Base-by-base conservation (phyloP, 2,797 vertebrate species). In the Argya squamiceps region DNA sequence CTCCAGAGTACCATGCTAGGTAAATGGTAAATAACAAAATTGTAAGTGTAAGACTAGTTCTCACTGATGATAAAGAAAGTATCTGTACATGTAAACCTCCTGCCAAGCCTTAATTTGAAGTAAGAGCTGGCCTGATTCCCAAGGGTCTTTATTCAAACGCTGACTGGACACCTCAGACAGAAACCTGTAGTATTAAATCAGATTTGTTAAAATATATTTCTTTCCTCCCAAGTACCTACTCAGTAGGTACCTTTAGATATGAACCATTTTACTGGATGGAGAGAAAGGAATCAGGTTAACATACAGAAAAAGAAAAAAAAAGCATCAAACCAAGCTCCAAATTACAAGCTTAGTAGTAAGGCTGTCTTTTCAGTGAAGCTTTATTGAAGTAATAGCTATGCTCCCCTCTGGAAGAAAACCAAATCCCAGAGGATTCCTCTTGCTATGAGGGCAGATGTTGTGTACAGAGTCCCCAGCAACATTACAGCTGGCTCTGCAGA, bases 401-500 rank as follows among this genome's bases (percentile, higher is more conserved):
- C 6, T 62, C 12, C 17, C 11, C 20, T 88, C 52, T 44, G 63
- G 59, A 37, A 85, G 56, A 14, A 9, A 24, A 18, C 8, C 64
- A 49, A 20, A 20, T 46, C 41, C n/a, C 29, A 22, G 55, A 41
- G 15, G 16, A 56, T 39, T 65, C 15, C 21, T 47, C 30, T 52
- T 62, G 16, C 6, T 52, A 2, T 36, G 15, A 18, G 43, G 26
- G 41, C 29, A 30, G 23, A 30, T 34, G 4, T 32, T 36, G 32
- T 10, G 23, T n/a, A 23, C 19, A 43, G 65, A 53, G 29, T 19
- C 41, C 36, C 20, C 30, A 4, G 5, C 16, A 50, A 15, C 24
- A 16, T 26, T 69, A 36, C 6, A 49, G 29, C 4, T 75, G 53
- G 15, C 24, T 17, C 11, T 0, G 0, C 22, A 50, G 46, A 58